Conservation (phyloP, 1,140 invertebrate genomes). For the Colletes latitarsis region DNA sequence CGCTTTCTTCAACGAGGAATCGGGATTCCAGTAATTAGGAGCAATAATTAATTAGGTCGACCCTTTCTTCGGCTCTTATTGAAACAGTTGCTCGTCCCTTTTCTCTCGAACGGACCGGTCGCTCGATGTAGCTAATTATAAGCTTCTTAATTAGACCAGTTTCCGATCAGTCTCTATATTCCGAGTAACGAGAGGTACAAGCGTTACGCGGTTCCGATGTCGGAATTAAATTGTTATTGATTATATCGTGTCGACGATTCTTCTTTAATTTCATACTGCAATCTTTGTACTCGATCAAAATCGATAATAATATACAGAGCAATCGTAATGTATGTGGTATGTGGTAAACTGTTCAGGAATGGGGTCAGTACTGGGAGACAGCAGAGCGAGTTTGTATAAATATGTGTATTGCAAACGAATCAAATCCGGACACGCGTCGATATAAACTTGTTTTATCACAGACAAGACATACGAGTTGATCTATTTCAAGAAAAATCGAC, state of each 20-base stretch:
- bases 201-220: not conserved
- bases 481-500: too few species aligned
- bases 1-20: not conserved
- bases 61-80: constrained; percentile 12
- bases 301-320: too few species aligned
- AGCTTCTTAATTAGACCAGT: constrained; percentile 38
- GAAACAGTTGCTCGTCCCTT: not conserved
- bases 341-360: too few species aligned
- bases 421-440: too few species aligned
- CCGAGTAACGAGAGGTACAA: not conserved
- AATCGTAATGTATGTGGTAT: too few species aligned
- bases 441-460: too few species aligned
- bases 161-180: not conserved
- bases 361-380: too few species aligned
- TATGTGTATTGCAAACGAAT: too few species aligned
- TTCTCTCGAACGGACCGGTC: not conserved
- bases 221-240: not conserved
- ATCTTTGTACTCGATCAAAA: too few species aligned
- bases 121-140: constrained; percentile 21
- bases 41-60: constrained; percentile 50
- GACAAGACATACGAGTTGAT: too few species aligned
- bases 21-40: constrained; percentile 43
- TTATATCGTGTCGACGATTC: not conserved
- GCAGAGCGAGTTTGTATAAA: too few species aligned
- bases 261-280: too few species aligned